These are phyloP conservation scores for Spea bombifrons DNA, from an alignment of 2,113 vertebrate species.

Conservation along the genomic window DNA sequence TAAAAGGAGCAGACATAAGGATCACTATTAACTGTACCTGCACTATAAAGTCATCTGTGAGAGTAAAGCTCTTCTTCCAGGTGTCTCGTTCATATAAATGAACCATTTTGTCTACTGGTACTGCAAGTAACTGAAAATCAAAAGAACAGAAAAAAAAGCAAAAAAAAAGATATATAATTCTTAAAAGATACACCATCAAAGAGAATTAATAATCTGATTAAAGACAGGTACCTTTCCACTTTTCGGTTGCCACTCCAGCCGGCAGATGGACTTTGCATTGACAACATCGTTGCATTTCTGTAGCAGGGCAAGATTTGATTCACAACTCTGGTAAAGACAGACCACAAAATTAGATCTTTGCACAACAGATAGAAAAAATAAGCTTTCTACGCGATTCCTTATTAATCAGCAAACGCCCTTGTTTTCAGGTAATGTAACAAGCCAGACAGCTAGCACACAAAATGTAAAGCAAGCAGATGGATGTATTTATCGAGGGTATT, in stretches of 20 bases:
- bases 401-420: no score
- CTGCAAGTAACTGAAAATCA: constrained; percentile 75
- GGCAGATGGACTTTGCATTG: constrained; percentile 86
- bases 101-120: constrained; percentile 83
- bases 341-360: no score
- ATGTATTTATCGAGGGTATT: no score
- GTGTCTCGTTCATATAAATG: constrained; percentile 82
- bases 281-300: constrained; percentile 85
- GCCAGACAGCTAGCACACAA: not conserved
- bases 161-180: no score
- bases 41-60: constrained; percentile 75
- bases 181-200: no score
- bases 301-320: constrained; percentile 76
- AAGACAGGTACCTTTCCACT: constrained; percentile 71
- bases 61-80: constrained; percentile 71
- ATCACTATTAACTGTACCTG: constrained; percentile 64
- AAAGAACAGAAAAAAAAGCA: no score
- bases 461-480: not conserved
- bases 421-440: no score
- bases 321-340: constrained; percentile 68
- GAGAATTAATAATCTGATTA: constrained; percentile 16
- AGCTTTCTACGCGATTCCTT: no score
- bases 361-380: no score
- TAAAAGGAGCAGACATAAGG: not conserved
- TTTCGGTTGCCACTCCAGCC: constrained; percentile 84